These are phyloP conservation scores for Calephelis perditalis DNA, from an alignment of 2,888 invertebrate genomes.

Conservation along the genomic window DNA sequence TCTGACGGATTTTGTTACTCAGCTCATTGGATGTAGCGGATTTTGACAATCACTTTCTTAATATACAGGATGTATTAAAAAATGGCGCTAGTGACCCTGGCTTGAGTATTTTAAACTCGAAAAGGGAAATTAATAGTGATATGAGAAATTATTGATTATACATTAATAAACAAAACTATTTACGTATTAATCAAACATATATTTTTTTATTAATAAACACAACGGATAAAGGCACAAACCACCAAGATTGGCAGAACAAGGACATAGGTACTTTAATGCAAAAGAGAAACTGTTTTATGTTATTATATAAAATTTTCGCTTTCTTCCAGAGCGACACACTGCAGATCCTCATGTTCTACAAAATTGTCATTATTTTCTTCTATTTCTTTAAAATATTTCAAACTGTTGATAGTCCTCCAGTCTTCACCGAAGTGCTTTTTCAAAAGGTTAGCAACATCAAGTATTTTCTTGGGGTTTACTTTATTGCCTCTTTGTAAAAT, in stretches of 20 bases:
- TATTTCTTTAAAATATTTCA: constrained; percentile 30
- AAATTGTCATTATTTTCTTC: constrained; percentile 25
- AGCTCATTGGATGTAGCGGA: constrained; percentile 25
- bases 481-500: constrained; percentile 26
- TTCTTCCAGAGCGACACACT: constrained; percentile 14
- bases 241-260: constrained; percentile 13
- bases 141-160: constrained; percentile 10
- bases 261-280: neutral
- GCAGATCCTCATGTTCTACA: constrained; percentile 13
- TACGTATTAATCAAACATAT: constrained; percentile 10
- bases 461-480: constrained; percentile 28
- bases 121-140: constrained; percentile 12
- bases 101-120: constrained; percentile 11
- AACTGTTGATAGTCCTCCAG: constrained; percentile 27
- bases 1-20: constrained; percentile 18
- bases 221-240: constrained; percentile 13
- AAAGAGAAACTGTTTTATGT: neutral
- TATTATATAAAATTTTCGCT: constrained; percentile 14
- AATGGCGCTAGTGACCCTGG: constrained; percentile 7
- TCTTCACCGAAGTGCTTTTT: constrained; percentile 31
- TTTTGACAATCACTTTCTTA: constrained; percentile 25
- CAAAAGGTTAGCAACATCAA: constrained; percentile 29
- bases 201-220: constrained; percentile 16
- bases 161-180: constrained; percentile 12
- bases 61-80: constrained; percentile 23